Percentiles rank a stretch among this genome's conserved stretches.
phyloP scores from a whole-genome alignment of 2,797 vertebrate genomes.

The Melanotaenia parkinsoni region DNA sequence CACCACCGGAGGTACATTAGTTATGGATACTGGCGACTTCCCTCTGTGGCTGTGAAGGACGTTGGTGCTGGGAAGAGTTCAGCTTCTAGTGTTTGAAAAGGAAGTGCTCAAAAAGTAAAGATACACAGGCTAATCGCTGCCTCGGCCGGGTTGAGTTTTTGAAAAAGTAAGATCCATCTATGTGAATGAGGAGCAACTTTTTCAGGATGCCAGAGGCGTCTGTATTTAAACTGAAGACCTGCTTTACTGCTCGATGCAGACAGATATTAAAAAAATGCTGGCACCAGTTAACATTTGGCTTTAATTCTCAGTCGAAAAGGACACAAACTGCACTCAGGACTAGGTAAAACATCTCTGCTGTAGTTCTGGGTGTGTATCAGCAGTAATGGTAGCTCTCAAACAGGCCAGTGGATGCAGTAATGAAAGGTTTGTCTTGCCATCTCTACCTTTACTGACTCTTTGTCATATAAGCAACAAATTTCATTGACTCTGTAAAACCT shows the following conservation, averaged over 20 bases:
- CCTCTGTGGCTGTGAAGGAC: conserved; percentile 36
- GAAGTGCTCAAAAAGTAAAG: conserved; percentile 24
- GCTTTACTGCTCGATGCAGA: background rate
- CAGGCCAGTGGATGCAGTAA: background rate
- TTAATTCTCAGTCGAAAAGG: conserved; percentile 2
- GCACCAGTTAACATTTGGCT: background rate
- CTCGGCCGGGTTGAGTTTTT: conserved; percentile 12
- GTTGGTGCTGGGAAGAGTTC: conserved; percentile 35
- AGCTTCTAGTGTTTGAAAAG: conserved; percentile 32
- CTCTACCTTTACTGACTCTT: background rate
- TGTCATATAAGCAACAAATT: background rate
- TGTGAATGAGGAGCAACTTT: conserved; percentile 1
- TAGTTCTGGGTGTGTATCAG: background rate
- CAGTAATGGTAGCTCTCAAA: background rate
- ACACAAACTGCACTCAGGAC: background rate
- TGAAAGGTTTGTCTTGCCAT: background rate
- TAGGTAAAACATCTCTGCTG: background rate
- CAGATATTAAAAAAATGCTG: background rate
- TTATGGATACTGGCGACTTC: conserved; percentile 37
- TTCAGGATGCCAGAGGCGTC: background rate
- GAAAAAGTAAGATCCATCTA: conserved; percentile 11
- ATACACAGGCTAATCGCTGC: conserved; percentile 26
- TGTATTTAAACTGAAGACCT: background rate
- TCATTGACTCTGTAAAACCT: background rate
- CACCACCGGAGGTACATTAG: conserved; percentile 41